Evolutionary conservation across 2,113 vertebrate genomes (phyloP).

Genomic region (Amazona guildingii): DNA sequence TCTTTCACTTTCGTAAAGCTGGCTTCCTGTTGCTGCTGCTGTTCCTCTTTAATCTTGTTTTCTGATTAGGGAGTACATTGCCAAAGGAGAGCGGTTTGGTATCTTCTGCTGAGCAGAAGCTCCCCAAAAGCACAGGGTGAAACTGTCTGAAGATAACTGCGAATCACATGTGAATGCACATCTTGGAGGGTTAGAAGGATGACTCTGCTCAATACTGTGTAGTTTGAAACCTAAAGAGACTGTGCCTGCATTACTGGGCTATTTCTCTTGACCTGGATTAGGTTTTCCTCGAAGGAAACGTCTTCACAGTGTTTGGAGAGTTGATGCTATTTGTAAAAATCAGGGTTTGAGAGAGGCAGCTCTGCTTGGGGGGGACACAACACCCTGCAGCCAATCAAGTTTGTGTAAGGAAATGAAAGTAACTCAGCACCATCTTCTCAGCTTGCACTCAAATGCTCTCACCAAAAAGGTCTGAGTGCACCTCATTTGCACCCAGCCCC

Average conservation of each 20-base stretch:
- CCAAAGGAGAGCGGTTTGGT: background rate
- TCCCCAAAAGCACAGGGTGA: background rate
- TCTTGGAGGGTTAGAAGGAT: background rate
- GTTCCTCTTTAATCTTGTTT: conserved; percentile 44
- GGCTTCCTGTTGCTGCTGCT: background rate
- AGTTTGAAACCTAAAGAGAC: background rate
- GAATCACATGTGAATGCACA: background rate
- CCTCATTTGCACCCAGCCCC: background rate
- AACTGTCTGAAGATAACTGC: background rate
- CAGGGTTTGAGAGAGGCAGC: background rate
- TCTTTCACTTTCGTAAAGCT: conserved; percentile 55
- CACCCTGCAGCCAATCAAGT: background rate
- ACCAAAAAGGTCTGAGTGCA: background rate
- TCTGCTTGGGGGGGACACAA: background rate
- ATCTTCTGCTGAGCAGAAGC: background rate
- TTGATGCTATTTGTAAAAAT: background rate
- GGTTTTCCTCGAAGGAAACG: background rate
- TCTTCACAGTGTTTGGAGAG: background rate
- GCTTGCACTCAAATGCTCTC: background rate
- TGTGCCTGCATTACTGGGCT: background rate
- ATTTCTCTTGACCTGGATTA: background rate
- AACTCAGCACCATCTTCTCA: background rate
- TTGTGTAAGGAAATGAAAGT: background rate
- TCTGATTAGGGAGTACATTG: background rate
- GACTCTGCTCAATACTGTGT: background rate